Evolutionary conservation across 2,797 vertebrate genomes (phyloP).

Genomic region (Apodemus agrarius): DNA sequence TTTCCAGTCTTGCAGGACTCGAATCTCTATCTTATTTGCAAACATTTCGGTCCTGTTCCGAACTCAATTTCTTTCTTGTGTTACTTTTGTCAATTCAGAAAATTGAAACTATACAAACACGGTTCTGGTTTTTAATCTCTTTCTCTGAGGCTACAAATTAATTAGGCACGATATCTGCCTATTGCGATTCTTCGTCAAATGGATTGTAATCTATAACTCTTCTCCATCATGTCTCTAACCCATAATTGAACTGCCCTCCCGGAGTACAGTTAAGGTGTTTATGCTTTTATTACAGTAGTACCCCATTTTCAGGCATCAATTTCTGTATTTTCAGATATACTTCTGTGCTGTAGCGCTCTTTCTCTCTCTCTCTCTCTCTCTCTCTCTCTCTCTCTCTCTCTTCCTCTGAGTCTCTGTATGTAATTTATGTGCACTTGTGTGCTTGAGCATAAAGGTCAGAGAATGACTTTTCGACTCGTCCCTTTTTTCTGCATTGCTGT

Average conservation of each 20-base stretch:
- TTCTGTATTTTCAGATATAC: not conserved
- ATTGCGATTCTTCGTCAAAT: not conserved
- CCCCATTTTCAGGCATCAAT: not conserved
- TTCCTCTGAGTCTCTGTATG: not conserved
- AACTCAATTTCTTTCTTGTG: not conserved
- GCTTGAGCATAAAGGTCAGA: not conserved
- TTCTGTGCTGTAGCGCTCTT: not conserved
- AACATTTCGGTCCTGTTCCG: not conserved
- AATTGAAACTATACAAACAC: not conserved
- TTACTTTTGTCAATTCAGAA: not conserved
- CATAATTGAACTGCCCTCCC: not conserved
- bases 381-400: not conserved
- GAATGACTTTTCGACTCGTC: not conserved
- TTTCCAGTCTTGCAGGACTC: not conserved
- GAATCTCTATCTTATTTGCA: constrained; percentile 15
- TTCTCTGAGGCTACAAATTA: constrained; percentile 16
- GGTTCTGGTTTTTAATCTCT: not conserved
- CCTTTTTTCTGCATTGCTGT: not conserved
- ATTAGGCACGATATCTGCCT: not conserved
- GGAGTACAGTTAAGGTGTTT: not conserved
- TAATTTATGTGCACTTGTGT: not conserved
- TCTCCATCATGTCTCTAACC: not conserved
- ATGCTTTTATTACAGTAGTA: not conserved
- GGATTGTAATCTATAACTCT: not conserved
- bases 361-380: not conserved